Evolutionary conservation across 2,888 invertebrate species (phyloP).

Genomic region (Metellina segmentata): DNA sequence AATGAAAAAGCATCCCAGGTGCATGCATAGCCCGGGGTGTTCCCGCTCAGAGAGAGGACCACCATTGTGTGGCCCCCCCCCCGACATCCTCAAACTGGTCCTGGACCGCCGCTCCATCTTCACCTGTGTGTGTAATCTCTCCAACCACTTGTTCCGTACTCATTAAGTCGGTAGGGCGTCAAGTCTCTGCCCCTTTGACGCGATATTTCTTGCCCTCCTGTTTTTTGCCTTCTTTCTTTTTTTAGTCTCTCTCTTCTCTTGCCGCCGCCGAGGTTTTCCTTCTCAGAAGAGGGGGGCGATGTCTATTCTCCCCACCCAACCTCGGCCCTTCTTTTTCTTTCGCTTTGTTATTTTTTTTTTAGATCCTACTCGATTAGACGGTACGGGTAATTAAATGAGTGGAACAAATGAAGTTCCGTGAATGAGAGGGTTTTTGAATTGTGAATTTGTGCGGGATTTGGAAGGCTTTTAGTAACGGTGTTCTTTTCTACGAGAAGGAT

Average conservation of each 20-base stretch:
- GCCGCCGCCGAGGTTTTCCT: background rate
- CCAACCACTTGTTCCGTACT: conserved; percentile 69
- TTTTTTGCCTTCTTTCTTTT: background rate
- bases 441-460: too few relatives aligned
- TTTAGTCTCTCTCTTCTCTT: background rate
- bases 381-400: too few relatives aligned
- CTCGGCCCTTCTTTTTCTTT: background rate
- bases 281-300: background rate
- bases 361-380: too few relatives aligned
- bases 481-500: too few relatives aligned
- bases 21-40: conserved; percentile 54
- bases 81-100: conserved; percentile 59
- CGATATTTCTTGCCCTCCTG: conserved; percentile 32
- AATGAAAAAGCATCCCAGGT: conserved; percentile 60
- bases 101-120: conserved; percentile 22
- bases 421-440: too few relatives aligned
- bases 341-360: background rate
- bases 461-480: too few relatives aligned
- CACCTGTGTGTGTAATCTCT: conserved; percentile 36
- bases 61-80: conserved; percentile 52
- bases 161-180: conserved; percentile 72
- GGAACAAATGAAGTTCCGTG: too few relatives aligned
- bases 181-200: conserved; percentile 73
- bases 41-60: conserved; percentile 57
- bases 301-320: too few relatives aligned